Base-by-base conservation (phyloP, 2,113 vertebrate species). In the Sorex fumeus region DNA sequence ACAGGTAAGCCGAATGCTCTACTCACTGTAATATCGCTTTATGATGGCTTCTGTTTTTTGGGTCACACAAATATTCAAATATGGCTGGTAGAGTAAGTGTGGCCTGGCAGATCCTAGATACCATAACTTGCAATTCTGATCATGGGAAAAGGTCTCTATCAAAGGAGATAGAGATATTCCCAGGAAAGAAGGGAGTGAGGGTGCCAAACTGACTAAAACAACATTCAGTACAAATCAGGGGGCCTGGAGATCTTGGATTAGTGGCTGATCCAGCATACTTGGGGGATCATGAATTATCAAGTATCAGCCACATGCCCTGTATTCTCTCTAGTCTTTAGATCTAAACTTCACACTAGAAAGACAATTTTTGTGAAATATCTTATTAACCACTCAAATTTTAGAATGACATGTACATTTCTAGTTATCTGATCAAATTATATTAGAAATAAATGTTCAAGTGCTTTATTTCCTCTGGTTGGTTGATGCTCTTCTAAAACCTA, bases 381-480 rank as follows among this genome's bases (percentile, higher is more conserved):
- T 84, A 85, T 72, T 71, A 79, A 0, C 27, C 9, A 28, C 34
- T 75, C 32, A 91, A 60, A 81, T 90, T 82, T 81, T 71, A 62
- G 93, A 93, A 83, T 70, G 80, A 62, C 50, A 60, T 77, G 30
- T 57, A 91, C 84, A 78, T 91, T 72, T 47, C 18, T 84, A 69
- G 23, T 27, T 30, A 11, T 53, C 47, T 91, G 47, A 67, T 67
- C 5, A 60, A 70, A 89, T 84, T 47, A 70, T 87, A 82, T 82
- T 43, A 79, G 87, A 78, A 94, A 70, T 3, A 4, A 75, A 84
- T 10, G 32, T 10, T 50, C 64, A 82, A 50, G 32, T 57, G 6
- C 36, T 50, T 50, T 50, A 50, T 66, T 34, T 72, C 83, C 78
- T 90, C 81, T 91, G 28, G 34, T 87, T 91, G 87, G n/a, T 72